These are phyloP conservation scores for Smittia sp. DNA, from an alignment of 2,888 invertebrate genomes.

Conservation along the genomic window DNA sequence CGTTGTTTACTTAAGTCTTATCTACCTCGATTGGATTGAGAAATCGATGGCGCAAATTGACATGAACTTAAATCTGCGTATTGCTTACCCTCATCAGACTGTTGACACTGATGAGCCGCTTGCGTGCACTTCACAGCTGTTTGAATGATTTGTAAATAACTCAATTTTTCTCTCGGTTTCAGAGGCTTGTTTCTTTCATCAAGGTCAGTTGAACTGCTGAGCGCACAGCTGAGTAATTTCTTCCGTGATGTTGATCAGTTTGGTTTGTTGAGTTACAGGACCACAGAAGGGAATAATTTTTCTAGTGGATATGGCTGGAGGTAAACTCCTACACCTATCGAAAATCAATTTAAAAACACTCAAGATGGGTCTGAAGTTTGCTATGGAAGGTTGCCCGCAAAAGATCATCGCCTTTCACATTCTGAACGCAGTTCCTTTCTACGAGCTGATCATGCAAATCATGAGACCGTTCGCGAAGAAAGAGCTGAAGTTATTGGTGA, in stretches of 20 bases:
- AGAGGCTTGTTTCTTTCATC: slow-evolving; percentile 3
- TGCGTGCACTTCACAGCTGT: too few relatives aligned
- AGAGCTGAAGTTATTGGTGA: slow-evolving; percentile 1
- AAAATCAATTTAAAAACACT: slow-evolving; percentile 2
- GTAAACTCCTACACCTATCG: background rate
- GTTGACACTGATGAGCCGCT: too few relatives aligned
- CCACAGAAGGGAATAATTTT: slow-evolving; percentile 24
- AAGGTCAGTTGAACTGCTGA: background rate
- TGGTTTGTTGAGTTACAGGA: background rate
- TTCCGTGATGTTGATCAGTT: background rate
- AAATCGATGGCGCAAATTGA: too few relatives aligned
- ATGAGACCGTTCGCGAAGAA: slow-evolving; percentile 2
- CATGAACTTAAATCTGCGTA: too few relatives aligned
- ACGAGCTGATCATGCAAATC: background rate
- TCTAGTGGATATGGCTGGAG: slow-evolving; percentile 3
- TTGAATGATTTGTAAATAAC: background rate
- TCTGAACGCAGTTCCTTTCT: slow-evolving; percentile 7
- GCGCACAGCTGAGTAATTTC: background rate
- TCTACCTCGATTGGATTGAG: too few relatives aligned
- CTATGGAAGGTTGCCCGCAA: background rate
- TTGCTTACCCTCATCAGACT: too few relatives aligned
- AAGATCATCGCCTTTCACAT: background rate
- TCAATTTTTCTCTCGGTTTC: background rate
- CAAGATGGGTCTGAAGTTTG: background rate
- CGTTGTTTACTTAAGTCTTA: too few relatives aligned